A percentile compares a stretch with the other conserved stretches of the same genome.
Conservation (phyloP, 2,888 invertebrate species). For the Pandemis corylana region DNA sequence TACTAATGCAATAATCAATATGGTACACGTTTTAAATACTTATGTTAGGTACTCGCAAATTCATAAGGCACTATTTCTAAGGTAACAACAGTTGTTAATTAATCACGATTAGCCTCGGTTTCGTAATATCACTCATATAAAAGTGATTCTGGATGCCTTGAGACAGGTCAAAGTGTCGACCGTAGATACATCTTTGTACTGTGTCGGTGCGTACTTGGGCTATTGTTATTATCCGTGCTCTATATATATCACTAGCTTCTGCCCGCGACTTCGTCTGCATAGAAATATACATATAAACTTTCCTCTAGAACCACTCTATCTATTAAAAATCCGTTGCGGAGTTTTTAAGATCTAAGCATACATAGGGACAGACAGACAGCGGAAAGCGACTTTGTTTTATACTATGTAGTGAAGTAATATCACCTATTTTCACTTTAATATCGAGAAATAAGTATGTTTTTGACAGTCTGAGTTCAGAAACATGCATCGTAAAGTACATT, state of each 20-base stretch:
- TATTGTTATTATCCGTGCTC: background rate
- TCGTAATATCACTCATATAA: slow-evolving; percentile 26
- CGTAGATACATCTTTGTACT: slow-evolving; percentile 26
- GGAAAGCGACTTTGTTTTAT: too few relatives aligned
- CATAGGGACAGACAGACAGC: too few relatives aligned
- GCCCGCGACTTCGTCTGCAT: too few relatives aligned
- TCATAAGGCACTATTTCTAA: slow-evolving; percentile 45
- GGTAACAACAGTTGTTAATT: slow-evolving; percentile 46
- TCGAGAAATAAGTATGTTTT: background rate
- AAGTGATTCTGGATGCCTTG: background rate
- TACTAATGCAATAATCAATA: slow-evolving; percentile 11
- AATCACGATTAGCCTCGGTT: slow-evolving; percentile 30
- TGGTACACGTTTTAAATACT: slow-evolving; percentile 34
- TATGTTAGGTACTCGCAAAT: background rate
- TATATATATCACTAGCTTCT: background rate
- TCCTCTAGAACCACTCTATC: too few relatives aligned
- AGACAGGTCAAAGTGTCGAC: background rate
- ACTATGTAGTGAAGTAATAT: background rate
- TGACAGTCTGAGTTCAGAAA: slow-evolving; percentile 1
- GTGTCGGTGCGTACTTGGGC: slow-evolving; percentile 10
- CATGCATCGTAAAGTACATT: slow-evolving; percentile 5
- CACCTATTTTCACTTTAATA: background rate
- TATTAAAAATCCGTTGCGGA: too few relatives aligned
- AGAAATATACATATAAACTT: too few relatives aligned
- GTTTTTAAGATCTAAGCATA: too few relatives aligned